A percentile compares a stretch with the other conserved stretches of the same genome.
Conservation (phyloP, 2,113 vertebrate species). For the Megaceryle torquata region DNA sequence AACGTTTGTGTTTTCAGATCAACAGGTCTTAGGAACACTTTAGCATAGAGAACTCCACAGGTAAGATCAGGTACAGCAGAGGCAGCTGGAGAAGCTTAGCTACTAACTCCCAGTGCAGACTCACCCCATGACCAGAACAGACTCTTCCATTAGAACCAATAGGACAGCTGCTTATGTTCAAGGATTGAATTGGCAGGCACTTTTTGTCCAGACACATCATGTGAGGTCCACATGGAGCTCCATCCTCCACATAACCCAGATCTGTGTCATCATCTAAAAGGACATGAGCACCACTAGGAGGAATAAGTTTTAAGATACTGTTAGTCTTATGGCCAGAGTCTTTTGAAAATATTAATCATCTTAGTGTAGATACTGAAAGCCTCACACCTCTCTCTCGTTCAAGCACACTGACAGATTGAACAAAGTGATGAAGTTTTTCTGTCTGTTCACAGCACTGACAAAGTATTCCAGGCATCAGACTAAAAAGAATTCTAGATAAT, state of each 20-base stretch:
- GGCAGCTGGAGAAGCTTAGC: not conserved
- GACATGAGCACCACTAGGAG: slow-evolving; percentile 89
- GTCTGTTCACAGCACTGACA: not conserved
- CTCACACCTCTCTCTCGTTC: not conserved
- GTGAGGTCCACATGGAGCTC: slow-evolving; percentile 94
- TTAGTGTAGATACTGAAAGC: not conserved
- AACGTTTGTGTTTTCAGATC: not conserved
- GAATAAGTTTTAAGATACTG: slow-evolving; percentile 13
- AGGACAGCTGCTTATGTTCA: slow-evolving; percentile 96
- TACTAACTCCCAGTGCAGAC: slow-evolving; percentile 35
- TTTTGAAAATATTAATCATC: not conserved
- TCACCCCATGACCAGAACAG: slow-evolving; percentile 97
- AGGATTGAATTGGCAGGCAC: slow-evolving; percentile 94
- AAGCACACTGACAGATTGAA: not conserved
- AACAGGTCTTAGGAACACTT: not conserved
- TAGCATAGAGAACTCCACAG: not conserved
- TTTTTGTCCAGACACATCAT: slow-evolving; percentile 99
- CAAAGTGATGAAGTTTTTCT: not conserved
- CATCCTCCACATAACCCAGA: slow-evolving; percentile 97
- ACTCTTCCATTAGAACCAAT: slow-evolving; percentile 88
- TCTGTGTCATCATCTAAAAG: slow-evolving; percentile 96
- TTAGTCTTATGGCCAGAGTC: not conserved
- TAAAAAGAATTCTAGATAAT: not conserved
- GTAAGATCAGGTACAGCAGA: not conserved
- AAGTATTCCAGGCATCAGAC: not conserved